Evolutionary conservation across 2,888 invertebrate species (phyloP).

Genomic region (Drosophila prolongata): DNA sequence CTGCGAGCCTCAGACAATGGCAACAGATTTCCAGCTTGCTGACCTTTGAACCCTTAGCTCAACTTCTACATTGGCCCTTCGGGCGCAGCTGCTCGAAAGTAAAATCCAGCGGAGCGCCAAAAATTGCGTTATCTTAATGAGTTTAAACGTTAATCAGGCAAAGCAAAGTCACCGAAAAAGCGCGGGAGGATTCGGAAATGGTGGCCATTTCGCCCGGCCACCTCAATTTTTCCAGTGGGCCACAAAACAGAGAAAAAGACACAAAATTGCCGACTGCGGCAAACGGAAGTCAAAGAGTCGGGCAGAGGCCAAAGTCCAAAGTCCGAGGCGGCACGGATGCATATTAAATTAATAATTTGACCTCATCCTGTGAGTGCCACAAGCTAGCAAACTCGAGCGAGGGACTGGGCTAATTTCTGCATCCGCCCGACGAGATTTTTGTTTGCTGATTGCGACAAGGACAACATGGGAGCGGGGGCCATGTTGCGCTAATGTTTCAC

Average conservation of each 20-base stretch:
- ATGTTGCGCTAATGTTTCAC: slow-evolving; percentile 76
- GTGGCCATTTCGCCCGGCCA: slow-evolving; percentile 68
- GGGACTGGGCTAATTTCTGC: slow-evolving; percentile 53
- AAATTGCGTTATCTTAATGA: slow-evolving; percentile 83
- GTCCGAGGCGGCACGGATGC: slow-evolving; percentile 71
- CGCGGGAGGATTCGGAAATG: slow-evolving; percentile 65
- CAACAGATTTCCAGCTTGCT: slow-evolving; percentile 65
- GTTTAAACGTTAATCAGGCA: slow-evolving; percentile 79
- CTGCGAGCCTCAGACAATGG: slow-evolving; percentile 57
- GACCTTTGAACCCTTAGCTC: slow-evolving; percentile 61
- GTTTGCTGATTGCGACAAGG: slow-evolving; percentile 75
- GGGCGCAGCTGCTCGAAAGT: slow-evolving; percentile 63
- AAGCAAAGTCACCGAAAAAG: slow-evolving; percentile 21
- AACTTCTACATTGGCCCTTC: slow-evolving; percentile 25
- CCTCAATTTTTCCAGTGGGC: slow-evolving; percentile 43
- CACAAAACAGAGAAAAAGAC: slow-evolving; percentile 8
- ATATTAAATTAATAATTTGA: slow-evolving; percentile 81
- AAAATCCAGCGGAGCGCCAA: slow-evolving; percentile 74
- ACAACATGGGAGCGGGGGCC: slow-evolving; percentile 57
- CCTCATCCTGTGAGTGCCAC: slow-evolving; percentile 57
- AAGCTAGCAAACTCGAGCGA: slow-evolving; percentile 5
- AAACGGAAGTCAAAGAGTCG: slow-evolving; percentile 65
- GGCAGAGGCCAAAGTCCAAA: slow-evolving; percentile 20
- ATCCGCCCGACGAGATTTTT: slow-evolving; percentile 73
- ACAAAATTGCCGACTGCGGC: slow-evolving; percentile 28